Conservation (phyloP, 2,888 invertebrate genomes). For the Stegophylla sp. region DNA sequence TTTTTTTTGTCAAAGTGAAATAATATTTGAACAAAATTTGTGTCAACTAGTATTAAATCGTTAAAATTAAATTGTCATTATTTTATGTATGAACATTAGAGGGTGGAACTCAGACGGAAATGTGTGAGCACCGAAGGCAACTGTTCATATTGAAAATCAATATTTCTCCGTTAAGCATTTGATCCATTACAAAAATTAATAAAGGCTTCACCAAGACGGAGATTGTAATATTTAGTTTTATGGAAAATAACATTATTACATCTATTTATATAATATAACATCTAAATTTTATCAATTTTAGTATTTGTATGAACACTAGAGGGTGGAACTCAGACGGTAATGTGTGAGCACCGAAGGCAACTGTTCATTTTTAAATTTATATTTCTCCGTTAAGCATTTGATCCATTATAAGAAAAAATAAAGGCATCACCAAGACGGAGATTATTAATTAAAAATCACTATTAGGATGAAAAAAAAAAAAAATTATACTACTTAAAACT, state of each 20-base stretch:
- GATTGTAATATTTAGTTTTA: not conserved
- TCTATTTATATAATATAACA: not conserved
- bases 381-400: conserved; percentile 26
- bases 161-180: conserved; percentile 37
- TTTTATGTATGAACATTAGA: conserved; percentile 29
- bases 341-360: conserved; percentile 42
- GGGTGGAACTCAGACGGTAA: conserved; percentile 32
- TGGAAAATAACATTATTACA: not conserved
- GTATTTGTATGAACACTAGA: conserved; percentile 17
- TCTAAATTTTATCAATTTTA: not conserved
- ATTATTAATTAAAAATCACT: too few species aligned
- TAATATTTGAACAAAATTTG: not conserved
- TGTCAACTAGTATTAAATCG: conserved; percentile 9
- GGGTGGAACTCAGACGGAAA: conserved; percentile 47
- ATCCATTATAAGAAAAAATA: conserved; percentile 19
- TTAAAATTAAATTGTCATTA: not conserved
- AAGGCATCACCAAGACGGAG: conserved; percentile 33
- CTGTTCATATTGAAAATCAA: not conserved
- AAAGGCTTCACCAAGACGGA: conserved; percentile 29
- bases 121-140: conserved; percentile 46
- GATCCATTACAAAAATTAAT: conserved; percentile 22
- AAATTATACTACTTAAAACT: too few species aligned
- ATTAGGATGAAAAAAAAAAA: too few species aligned
- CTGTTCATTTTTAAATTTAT: not conserved
- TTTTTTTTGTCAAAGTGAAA: not conserved